Evolutionary conservation across 1,140 invertebrate species (phyloP).

Genomic region (Planococcus citri): DNA sequence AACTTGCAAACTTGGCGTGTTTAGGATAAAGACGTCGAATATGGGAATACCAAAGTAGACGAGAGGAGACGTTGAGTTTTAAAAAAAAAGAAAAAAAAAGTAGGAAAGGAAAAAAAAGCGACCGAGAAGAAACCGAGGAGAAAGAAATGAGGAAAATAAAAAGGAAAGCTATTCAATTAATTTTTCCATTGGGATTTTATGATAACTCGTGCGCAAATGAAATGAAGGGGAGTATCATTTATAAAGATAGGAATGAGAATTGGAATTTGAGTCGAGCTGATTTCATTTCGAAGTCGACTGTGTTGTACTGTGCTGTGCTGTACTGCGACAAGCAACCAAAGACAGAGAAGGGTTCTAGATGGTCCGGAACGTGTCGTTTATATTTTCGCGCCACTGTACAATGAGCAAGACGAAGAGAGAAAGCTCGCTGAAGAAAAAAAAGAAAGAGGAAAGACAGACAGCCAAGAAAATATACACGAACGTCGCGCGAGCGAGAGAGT

Average conservation of each 20-base stretch:
- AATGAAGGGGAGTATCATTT: neutral
- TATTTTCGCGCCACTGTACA: slow-evolving; percentile 2
- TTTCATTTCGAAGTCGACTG: slow-evolving; percentile 20
- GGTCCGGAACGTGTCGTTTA: slow-evolving; percentile 17
- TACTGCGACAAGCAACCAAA: too few species aligned
- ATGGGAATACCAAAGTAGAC: neutral
- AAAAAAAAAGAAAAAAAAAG: neutral
- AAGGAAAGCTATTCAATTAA: slow-evolving; percentile 28
- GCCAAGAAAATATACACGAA: too few species aligned
- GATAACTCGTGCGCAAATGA: slow-evolving; percentile 27
- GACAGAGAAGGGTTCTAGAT: slow-evolving; percentile 19
- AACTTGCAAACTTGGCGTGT: slow-evolving; percentile 20
- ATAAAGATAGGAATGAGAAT: slow-evolving; percentile 5
- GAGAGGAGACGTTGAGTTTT: neutral
- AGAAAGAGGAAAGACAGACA: neutral
- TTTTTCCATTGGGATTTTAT: slow-evolving; percentile 27
- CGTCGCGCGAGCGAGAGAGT: neutral
- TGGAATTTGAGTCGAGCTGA: slow-evolving; percentile 16
- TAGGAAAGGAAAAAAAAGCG: neutral
- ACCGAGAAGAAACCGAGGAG: too few species aligned
- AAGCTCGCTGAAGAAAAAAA: too few species aligned
- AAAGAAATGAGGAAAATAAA: slow-evolving; percentile 21
- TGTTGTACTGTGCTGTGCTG: too few species aligned
- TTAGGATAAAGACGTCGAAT: slow-evolving; percentile 21
- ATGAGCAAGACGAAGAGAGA: neutral